These are phyloP conservation scores for Sarcophaga rosellei DNA, from an alignment of 2,888 invertebrate species.

Conservation along the genomic window DNA sequence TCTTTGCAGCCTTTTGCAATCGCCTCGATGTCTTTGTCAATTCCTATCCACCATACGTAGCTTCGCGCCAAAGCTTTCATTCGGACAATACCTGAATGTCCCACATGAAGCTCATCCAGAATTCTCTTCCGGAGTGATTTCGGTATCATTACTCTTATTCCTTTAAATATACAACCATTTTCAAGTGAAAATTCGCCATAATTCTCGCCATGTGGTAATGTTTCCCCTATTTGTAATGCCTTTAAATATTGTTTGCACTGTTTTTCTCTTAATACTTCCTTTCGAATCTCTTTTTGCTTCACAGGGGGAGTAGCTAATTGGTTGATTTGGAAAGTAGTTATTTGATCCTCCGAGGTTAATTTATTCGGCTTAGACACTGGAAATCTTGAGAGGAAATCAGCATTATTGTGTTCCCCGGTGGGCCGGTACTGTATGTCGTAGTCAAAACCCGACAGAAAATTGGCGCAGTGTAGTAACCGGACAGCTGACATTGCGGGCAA, in stretches of 20 bases:
- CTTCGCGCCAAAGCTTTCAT: conserved; percentile 49
- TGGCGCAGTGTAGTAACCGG: conserved; percentile 56
- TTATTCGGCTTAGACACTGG: conserved; percentile 30
- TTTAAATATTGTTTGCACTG: background rate
- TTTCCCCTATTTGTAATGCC: too few species aligned
- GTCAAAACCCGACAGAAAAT: conserved; percentile 60
- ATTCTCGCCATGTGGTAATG: background rate
- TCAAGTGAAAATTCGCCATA: conserved; percentile 17
- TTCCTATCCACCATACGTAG: conserved; percentile 46
- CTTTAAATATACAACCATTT: conserved; percentile 44
- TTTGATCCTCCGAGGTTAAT: background rate
- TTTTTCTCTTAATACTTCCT: conserved; percentile 15
- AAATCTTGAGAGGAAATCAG: conserved; percentile 66
- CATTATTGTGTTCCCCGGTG: conserved; percentile 54
- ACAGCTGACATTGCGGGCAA: conserved; percentile 60
- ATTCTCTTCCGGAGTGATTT: conserved; percentile 35
- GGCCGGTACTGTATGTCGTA: conserved; percentile 54
- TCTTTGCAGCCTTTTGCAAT: conserved; percentile 36
- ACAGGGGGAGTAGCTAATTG: conserved; percentile 21
- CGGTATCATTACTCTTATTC: conserved; percentile 53
- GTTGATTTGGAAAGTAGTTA: conserved; percentile 15
- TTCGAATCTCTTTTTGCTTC: conserved; percentile 21
- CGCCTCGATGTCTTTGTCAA: conserved; percentile 45
- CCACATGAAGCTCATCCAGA: conserved; percentile 40
- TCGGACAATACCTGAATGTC: conserved; percentile 39